phyloP scores from a whole-genome alignment of 2,888 invertebrate species.

The Drosophila meridionalis region DNA sequence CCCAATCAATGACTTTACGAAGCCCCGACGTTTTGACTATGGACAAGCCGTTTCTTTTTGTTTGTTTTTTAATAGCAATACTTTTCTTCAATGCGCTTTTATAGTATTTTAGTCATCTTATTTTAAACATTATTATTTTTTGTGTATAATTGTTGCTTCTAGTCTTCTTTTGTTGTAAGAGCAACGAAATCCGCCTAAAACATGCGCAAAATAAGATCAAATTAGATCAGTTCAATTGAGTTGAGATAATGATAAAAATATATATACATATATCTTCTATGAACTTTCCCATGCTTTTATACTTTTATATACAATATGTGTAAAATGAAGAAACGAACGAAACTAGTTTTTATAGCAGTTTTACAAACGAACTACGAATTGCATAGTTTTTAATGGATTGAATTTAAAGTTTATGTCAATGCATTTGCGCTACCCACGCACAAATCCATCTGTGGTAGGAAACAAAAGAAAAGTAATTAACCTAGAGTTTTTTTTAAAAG shows the following conservation, averaged over 20 bases:
- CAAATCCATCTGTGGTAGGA: slow-evolving; percentile 56
- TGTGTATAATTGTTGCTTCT: slow-evolving; percentile 84
- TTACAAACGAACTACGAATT: slow-evolving; percentile 73
- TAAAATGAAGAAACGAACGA: slow-evolving; percentile 77
- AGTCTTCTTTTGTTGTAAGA: slow-evolving; percentile 84
- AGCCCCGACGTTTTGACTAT: slow-evolving; percentile 51
- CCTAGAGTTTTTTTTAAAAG: slow-evolving; percentile 67
- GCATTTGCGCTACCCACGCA: slow-evolving; percentile 50
- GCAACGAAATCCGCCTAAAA: slow-evolving; percentile 77
- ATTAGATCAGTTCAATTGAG: slow-evolving; percentile 53
- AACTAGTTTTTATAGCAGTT: slow-evolving; percentile 82
- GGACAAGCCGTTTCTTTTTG: slow-evolving; percentile 55
- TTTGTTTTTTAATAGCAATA: slow-evolving; percentile 62
- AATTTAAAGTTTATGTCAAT: slow-evolving; percentile 63
- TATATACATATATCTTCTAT: slow-evolving; percentile 62
- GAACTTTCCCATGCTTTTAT: slow-evolving; percentile 76
- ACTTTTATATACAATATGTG: slow-evolving; percentile 79
- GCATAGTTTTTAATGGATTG: slow-evolving; percentile 76
- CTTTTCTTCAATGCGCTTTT: slow-evolving; percentile 77
- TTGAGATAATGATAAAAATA: slow-evolving; percentile 44
- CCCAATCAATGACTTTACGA: slow-evolving; percentile 79
- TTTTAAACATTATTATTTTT: slow-evolving; percentile 78
- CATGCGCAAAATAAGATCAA: slow-evolving; percentile 48
- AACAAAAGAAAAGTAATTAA: slow-evolving; percentile 56
- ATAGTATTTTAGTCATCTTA: slow-evolving; percentile 79